Base-by-base conservation (phyloP, 2,797 vertebrate genomes). In the Tenualosa ilisha region DNA sequence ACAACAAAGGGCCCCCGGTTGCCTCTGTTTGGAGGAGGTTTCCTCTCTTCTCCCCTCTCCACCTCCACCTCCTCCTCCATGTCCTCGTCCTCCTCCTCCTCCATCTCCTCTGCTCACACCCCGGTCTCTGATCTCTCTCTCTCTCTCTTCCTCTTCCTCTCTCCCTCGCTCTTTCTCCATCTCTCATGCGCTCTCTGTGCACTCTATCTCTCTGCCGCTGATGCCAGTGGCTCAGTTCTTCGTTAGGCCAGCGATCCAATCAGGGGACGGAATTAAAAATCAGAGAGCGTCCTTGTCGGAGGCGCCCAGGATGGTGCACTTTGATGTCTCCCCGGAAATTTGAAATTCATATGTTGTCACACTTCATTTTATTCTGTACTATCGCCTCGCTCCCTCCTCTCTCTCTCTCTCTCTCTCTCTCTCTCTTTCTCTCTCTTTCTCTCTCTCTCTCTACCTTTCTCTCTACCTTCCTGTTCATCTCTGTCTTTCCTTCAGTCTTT, bases 341-440 rank as follows among this genome's bases (percentile, higher is more conserved):
- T 96, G 94, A 96, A 96, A 96, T 96, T 96, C 96, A 96, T 96
- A 96, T 96, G 94, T 96, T 96, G 94, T 96, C 94, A 95, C 95
- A 95, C 94, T 95, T 95, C 93, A 95, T 95, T 94, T 95, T 94
- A 92, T 88, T 91, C 92, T 89, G 89, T 22, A 90, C 17, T 43
- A 43, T 46, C 7, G 15, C 40, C 17, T 8, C 15, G 6, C 72
- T 1, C 17, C 72, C 72, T 7, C 17, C 15, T n/a, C 40, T 75
- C 68, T 43, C 68, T 75, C 72, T 72, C 65, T 72, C 65, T 72
- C 65, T 72, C 31, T 72, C 31, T 40, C 26, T 72, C 65, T 72
- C 26, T 37, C 65, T 68, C 26, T 68, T 0, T 6, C 65, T 68
- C 2, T 37, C 65, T 68, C 65, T 13, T 8, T 68, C 26, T 31